Conservation (phyloP, 2,888 invertebrate species). For the Ormyrus labotus region DNA sequence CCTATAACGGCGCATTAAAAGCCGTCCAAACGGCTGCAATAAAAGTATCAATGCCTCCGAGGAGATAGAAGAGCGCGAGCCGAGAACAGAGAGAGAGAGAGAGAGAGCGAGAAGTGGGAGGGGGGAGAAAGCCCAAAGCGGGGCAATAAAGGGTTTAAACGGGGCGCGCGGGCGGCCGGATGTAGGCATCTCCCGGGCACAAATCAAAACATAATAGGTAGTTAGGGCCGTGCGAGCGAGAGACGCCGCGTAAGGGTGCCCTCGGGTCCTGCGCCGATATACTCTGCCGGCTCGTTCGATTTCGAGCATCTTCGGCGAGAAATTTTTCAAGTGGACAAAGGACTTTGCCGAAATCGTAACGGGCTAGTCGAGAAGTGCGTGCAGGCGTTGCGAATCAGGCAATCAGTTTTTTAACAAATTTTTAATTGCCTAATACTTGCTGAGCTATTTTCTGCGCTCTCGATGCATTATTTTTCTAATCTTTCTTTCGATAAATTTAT, state of each 20-base stretch:
- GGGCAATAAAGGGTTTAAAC: conserved; percentile 56
- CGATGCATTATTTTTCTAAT: too few relatives aligned
- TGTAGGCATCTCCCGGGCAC: conserved; percentile 56
- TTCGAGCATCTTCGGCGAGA: too few relatives aligned
- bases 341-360: too few relatives aligned
- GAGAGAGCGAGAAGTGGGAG: not conserved
- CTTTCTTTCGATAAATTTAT: too few relatives aligned
- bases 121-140: conserved; percentile 48
- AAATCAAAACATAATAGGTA: conserved; percentile 68
- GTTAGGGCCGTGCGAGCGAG: conserved; percentile 58
- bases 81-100: not conserved
- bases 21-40: conserved; percentile 55
- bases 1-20: conserved; percentile 59
- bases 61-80: conserved; percentile 6
- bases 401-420: too few relatives aligned
- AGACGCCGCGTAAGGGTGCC: conserved; percentile 39
- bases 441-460: too few relatives aligned
- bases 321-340: too few relatives aligned
- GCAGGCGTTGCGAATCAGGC: too few relatives aligned
- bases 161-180: conserved; percentile 47
- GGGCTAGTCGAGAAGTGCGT: too few relatives aligned
- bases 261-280: not conserved
- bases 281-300: too few relatives aligned
- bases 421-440: too few relatives aligned
- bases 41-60: conserved; percentile 61